Percentiles rank a stretch among this genome's conserved stretches.
These are phyloP conservation scores for Polyploca ridens DNA, from an alignment of 2,888 invertebrate genomes.

Conservation along the genomic window DNA sequence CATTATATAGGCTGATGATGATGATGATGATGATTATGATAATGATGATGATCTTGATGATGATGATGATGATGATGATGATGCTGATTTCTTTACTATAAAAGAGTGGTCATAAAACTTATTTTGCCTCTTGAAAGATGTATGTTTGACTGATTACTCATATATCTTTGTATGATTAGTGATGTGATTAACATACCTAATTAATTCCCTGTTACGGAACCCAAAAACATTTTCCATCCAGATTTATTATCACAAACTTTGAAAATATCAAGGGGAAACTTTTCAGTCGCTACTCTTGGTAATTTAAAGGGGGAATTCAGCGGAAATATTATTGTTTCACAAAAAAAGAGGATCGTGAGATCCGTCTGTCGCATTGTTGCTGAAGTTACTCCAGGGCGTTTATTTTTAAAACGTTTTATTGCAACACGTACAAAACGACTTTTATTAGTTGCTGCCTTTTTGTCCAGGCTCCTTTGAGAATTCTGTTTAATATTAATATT, in stretches of 20 bases:
- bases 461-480: slow-evolving; percentile 5
- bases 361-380: slow-evolving; percentile 11
- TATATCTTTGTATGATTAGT: not conserved
- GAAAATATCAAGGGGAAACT: slow-evolving; percentile 9
- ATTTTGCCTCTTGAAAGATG: too few relatives aligned
- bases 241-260: slow-evolving; percentile 7
- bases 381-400: not conserved
- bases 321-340: slow-evolving; percentile 11
- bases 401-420: slow-evolving; percentile 15
- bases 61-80: too few relatives aligned
- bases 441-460: slow-evolving; percentile 15
- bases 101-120: too few relatives aligned
- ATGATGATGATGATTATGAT: too few relatives aligned
- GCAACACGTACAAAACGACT: slow-evolving; percentile 14
- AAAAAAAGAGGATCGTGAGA: slow-evolving; percentile 2
- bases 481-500: slow-evolving; percentile 5
- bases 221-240: not conserved
- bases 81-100: too few relatives aligned
- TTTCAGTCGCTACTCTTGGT: slow-evolving; percentile 1
- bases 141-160: too few relatives aligned
- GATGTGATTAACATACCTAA: not conserved
- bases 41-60: too few relatives aligned
- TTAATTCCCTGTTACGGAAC: not conserved
- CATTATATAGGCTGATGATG: too few relatives aligned
- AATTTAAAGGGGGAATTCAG: not conserved